phyloP scores from a whole-genome alignment of 2,888 invertebrate species.

The Tipula confusa region DNA sequence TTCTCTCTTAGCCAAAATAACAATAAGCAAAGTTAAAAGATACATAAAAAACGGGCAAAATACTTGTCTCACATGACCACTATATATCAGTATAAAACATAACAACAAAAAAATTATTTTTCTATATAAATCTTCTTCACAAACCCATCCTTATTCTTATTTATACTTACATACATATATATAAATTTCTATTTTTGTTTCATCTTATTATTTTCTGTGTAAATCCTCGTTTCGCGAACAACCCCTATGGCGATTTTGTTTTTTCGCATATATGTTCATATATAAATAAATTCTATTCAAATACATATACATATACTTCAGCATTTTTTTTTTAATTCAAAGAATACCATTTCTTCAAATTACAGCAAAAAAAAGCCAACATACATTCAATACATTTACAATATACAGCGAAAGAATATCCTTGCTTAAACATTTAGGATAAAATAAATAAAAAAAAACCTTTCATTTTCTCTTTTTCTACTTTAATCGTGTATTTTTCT shows the following conservation, averaged over 20 bases:
- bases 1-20: not conserved
- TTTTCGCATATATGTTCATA: conserved; percentile 28
- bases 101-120: not conserved
- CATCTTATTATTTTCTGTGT: conserved; percentile 29
- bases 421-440: conserved; percentile 28
- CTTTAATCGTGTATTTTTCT: conserved; percentile 20
- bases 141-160: not conserved
- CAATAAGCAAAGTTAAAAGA: conserved; percentile 29
- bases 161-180: conserved; percentile 21
- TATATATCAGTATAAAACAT: conserved; percentile 26
- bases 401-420: conserved; percentile 16
- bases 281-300: conserved; percentile 17
- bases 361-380: conserved; percentile 21
- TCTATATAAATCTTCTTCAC: conserved; percentile 1
- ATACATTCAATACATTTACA: conserved; percentile 28
- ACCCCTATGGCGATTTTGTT: conserved; percentile 25
- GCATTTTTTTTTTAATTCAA: not conserved
- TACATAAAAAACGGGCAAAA: conserved; percentile 33
- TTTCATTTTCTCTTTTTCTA: conserved; percentile 15
- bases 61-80: conserved; percentile 36
- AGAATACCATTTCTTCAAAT: conserved; percentile 25
- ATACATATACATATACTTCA: not conserved
- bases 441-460: conserved; percentile 27
- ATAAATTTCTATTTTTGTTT: conserved; percentile 26
- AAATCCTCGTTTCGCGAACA: conserved; percentile 29